Evolutionary conservation across 1,140 invertebrate genomes (phyloP).

Genomic region (Potamilus streckersoni): DNA sequence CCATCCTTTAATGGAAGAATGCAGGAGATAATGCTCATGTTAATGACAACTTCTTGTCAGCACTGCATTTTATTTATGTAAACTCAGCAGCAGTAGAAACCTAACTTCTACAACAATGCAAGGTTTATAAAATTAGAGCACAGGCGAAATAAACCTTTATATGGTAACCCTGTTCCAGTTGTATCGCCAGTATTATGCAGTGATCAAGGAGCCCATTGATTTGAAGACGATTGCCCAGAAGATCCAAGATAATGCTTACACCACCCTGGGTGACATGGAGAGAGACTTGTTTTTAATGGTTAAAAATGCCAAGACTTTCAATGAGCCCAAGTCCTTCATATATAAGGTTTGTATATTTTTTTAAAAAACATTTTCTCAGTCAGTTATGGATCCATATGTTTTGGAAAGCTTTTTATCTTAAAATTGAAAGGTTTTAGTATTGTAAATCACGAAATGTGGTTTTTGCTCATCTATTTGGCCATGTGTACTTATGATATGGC

Average conservation of each 20-base stretch:
- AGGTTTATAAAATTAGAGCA: no score
- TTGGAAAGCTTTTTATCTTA: not conserved
- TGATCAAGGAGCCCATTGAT: conserved; percentile 68
- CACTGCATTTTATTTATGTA: no score
- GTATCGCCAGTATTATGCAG: conserved; percentile 67
- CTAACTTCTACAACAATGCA: no score
- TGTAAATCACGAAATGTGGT: not conserved
- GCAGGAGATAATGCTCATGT: no score
- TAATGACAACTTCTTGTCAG: no score
- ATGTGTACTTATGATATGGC: no score
- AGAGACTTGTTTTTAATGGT: conserved; percentile 92
- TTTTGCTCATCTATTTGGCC: not conserved
- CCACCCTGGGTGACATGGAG: conserved; percentile 85
- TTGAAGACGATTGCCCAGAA: conserved; percentile 65
- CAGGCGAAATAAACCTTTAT: no score
- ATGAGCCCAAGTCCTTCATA: conserved; percentile 95
- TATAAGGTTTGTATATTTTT: conserved; percentile 76
- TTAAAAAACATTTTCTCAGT: not conserved
- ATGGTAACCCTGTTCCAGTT: conserved; percentile 68
- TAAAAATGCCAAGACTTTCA: conserved; percentile 95
- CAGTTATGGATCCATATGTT: not conserved
- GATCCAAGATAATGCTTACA: conserved; percentile 84
- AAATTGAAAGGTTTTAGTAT: not conserved
- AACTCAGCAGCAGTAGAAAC: no score
- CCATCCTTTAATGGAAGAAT: no score